Base-by-base conservation (phyloP, 2,113 vertebrate genomes). In the Boulengeromyrus knoepffleri region DNA sequence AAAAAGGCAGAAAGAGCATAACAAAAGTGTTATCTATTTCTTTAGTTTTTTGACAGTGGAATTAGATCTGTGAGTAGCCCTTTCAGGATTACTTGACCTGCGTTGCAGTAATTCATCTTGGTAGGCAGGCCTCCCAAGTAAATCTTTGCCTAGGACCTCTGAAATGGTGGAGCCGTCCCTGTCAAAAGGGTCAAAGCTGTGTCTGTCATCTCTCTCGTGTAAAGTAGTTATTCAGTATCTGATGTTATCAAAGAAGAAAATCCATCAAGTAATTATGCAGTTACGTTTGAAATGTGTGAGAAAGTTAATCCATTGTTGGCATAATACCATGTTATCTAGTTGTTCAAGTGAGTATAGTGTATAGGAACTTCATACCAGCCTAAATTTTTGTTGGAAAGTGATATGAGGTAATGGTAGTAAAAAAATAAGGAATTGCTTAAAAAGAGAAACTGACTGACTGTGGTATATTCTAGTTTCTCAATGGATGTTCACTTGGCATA, bases 261-360 rank as follows among this genome's bases (percentile, higher is more conserved):
- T 88, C 58, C 9, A 66, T 46, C 39, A n/a, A 15, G 46, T 88
- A 74, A 74, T 88, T 88, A 70, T 70, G 39, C 45, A 70, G 88
- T 74, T 62, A 70, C 7, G 21, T 88, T 74, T 88, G 58, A 70
- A 88, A 46, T 47, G n/a, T 47, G 56, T 13, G 10, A 58, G 87
- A 88, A 36, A 39, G 17, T 52, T 87, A 36, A 39, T 36, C 52
- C 7, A 8, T 56, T 15, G 31, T 56, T 13, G 36, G n/a, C 5
- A n/a, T 56, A 88, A 56, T 70, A 42, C 36, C 17, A n/a, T 87
- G 27, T 56, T 87, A 49, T 36, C 85, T 46, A 87, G 24, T 5
- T 83, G 77, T 45, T 85, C 39, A 45, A 42, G 39, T 85, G 83
- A 45, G 45, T 47, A 4, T 85, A 21, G 15, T 39, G 5, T 42